These are phyloP conservation scores for Euzophera pinguis DNA, from an alignment of 2,888 invertebrate genomes.

Conservation along the genomic window DNA sequence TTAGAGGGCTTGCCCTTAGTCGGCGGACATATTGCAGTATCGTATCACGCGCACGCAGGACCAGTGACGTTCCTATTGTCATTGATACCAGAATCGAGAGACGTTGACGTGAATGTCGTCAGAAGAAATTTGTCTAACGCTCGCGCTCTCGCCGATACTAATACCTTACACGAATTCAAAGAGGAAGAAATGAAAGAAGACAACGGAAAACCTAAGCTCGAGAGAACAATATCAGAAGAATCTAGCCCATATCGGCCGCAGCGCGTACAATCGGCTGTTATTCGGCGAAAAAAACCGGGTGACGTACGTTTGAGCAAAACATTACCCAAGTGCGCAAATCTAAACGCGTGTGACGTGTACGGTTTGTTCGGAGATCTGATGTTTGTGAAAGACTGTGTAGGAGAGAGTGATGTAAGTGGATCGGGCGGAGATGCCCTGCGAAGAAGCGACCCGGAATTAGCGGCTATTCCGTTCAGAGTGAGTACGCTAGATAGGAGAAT, in stretches of 20 bases:
- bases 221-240: constrained; percentile 83
- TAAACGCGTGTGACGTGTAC: constrained; percentile 90
- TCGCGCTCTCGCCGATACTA: constrained; percentile 52
- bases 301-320: constrained; percentile 87
- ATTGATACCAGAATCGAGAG: constrained; percentile 82
- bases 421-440: constrained; percentile 87
- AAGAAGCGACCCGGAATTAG: constrained; percentile 90
- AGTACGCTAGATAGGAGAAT: constrained; percentile 89
- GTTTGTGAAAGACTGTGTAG: constrained; percentile 92
- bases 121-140: constrained; percentile 66
- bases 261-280: constrained; percentile 65
- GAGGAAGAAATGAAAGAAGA: constrained; percentile 69
- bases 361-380: constrained; percentile 94
- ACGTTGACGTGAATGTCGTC: constrained; percentile 66
- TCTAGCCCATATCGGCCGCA: constrained; percentile 65
- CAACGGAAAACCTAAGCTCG: constrained; percentile 75
- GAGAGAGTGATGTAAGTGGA: constrained; percentile 85
- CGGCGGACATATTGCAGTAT: constrained; percentile 93
- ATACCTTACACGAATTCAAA: constrained; percentile 61
- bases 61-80: constrained; percentile 94
- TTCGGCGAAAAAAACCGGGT: constrained; percentile 66
- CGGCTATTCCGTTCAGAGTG: constrained; percentile 90
- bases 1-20: constrained; percentile 95
- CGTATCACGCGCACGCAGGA: constrained; percentile 95
- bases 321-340: constrained; percentile 85